A percentile compares a stretch with the other conserved stretches of the same genome.
Conservation (phyloP, 1,140 invertebrate genomes). For the Lepidurus apus region DNA sequence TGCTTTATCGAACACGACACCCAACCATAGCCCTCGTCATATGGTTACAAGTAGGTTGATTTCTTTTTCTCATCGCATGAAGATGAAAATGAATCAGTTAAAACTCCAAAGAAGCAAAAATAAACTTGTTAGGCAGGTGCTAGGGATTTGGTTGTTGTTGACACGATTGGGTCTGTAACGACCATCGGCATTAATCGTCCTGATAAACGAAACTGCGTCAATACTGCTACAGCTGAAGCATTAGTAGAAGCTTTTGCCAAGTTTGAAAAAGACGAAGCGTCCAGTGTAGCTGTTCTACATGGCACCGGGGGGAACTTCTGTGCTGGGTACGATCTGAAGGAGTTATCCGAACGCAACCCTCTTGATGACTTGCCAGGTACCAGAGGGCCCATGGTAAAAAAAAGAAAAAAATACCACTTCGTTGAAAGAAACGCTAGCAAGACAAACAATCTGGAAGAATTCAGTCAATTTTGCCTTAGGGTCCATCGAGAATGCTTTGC, state of each 20-base stretch:
- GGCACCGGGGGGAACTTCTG: slow-evolving; percentile 86
- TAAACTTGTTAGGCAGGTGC: background rate
- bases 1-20: background rate
- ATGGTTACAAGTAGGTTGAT: background rate
- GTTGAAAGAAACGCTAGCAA: too few species aligned
- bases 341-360: slow-evolving; percentile 50
- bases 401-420: too few species aligned
- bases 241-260: slow-evolving; percentile 63
- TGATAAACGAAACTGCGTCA: slow-evolving; percentile 71
- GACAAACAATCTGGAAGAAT: background rate
- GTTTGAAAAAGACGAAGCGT: slow-evolving; percentile 69
- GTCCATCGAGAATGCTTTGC: slow-evolving; percentile 57
- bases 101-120: background rate
- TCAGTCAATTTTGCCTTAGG: slow-evolving; percentile 44
- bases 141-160: slow-evolving; percentile 47
- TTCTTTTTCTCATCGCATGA: background rate
- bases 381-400: slow-evolving; percentile 43
- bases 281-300: slow-evolving; percentile 69
- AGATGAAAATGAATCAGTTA: background rate
- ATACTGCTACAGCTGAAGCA: slow-evolving; percentile 58
- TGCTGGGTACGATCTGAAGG: slow-evolving; percentile 70
- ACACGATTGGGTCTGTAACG: slow-evolving; percentile 57
- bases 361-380: slow-evolving; percentile 33
- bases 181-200: slow-evolving; percentile 82
- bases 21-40: background rate